Conservation (phyloP, 1,140 invertebrate species). For the Caenorhabditis latens region DNA sequence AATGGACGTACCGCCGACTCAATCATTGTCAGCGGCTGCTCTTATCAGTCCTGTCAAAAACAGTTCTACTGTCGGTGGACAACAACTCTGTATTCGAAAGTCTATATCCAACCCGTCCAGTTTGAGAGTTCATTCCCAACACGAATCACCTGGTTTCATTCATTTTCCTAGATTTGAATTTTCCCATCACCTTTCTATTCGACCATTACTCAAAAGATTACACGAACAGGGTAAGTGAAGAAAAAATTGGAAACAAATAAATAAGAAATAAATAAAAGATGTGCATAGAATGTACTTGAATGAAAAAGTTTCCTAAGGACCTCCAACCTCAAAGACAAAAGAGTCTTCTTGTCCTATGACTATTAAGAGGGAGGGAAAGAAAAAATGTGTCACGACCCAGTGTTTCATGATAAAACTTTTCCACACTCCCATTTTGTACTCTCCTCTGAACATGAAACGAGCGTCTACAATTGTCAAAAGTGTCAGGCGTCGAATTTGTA, state of each 20-base stretch:
- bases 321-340: constrained; percentile 44
- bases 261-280: neutral
- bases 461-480: constrained; percentile 39
- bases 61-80: neutral
- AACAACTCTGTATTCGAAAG: constrained; percentile 44
- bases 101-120: constrained; percentile 37
- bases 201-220: constrained; percentile 19
- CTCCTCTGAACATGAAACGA: constrained; percentile 7
- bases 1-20: constrained; percentile 14
- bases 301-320: constrained; percentile 29
- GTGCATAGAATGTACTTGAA: neutral
- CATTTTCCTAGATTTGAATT: constrained; percentile 49
- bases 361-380: constrained; percentile 6
- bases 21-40: constrained; percentile 40
- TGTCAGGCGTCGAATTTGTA: constrained; percentile 19
- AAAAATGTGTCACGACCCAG: constrained; percentile 40
- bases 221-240: constrained; percentile 28
- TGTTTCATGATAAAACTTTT: constrained; percentile 26
- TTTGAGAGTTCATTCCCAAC: constrained; percentile 3
- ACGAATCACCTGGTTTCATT: neutral
- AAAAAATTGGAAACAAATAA: neutral
- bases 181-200: constrained; percentile 20
- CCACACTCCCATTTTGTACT: neutral
- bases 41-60: constrained; percentile 50
- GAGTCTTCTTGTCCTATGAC: constrained; percentile 26